Conservation (phyloP, 2,113 vertebrate genomes). For the Hippocampus abdominalis region DNA sequence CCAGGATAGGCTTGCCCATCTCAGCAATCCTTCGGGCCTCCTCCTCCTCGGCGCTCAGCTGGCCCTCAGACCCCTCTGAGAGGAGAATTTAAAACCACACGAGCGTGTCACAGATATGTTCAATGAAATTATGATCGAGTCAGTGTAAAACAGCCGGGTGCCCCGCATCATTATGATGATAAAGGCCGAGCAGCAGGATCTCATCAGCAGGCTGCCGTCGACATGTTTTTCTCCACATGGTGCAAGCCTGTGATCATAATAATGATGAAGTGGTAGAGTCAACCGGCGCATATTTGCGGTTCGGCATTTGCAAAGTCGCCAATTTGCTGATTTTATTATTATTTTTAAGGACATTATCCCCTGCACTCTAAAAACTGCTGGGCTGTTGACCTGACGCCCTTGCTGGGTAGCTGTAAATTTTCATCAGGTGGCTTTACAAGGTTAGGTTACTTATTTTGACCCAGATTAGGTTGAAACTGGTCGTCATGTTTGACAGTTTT, state of each 20-base stretch:
- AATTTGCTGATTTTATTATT: not conserved
- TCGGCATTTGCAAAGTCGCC: not conserved
- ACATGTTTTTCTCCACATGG: not conserved
- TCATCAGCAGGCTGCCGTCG: not conserved
- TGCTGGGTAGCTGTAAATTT: too few species aligned
- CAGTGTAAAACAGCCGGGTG: not conserved
- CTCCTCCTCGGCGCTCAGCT: slow-evolving; percentile 82
- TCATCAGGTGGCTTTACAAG: too few species aligned
- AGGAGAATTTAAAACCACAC: not conserved
- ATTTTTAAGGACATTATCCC: not conserved
- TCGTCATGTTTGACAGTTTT: too few species aligned
- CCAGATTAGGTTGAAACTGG: too few species aligned
- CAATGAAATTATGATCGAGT: not conserved
- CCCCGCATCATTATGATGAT: not conserved
- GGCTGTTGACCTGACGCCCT: too few species aligned
- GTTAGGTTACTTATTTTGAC: too few species aligned
- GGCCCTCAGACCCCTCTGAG: slow-evolving; percentile 76
- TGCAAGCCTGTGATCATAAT: not conserved
- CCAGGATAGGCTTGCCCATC: slow-evolving; percentile 91
- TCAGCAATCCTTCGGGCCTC: slow-evolving; percentile 88
- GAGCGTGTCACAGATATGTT: not conserved
- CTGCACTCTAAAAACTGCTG: not conserved
- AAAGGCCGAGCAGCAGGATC: not conserved
- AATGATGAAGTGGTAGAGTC: not conserved
- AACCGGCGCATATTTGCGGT: not conserved